Conservation (phyloP, 2,113 vertebrate genomes). For the Blennius ocellaris region DNA sequence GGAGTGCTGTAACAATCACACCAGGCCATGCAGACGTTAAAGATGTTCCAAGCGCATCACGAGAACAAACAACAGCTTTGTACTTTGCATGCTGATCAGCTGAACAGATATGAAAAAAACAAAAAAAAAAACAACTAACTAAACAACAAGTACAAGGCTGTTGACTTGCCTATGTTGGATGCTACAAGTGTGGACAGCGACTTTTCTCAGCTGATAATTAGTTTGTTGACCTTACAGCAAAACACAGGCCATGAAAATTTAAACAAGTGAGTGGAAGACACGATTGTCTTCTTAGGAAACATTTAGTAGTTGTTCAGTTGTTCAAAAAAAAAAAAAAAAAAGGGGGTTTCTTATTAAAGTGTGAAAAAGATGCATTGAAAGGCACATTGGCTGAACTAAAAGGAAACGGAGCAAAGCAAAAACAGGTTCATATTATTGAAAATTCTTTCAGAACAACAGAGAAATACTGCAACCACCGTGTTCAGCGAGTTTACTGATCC, state of each 20-base stretch:
- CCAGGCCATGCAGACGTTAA: constrained; percentile 26
- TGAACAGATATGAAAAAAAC: constrained; percentile 22
- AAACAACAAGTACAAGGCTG: constrained; percentile 45
- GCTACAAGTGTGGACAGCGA: background rate
- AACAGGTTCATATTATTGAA: background rate
- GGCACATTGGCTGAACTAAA: background rate
- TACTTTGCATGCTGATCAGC: constrained; percentile 33
- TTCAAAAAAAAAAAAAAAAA: background rate
- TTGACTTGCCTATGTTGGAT: constrained; percentile 25
- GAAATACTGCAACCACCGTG: no score
- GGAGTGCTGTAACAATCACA: constrained; percentile 19
- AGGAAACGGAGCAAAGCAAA: background rate
- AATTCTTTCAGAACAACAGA: no score
- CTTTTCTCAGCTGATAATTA: constrained; percentile 46
- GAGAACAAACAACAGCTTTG: constrained; percentile 30
- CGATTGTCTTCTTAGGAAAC: constrained; percentile 21
- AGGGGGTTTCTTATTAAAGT: background rate
- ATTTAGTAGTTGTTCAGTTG: constrained; percentile 17
- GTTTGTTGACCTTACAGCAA: constrained; percentile 44
- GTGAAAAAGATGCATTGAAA: constrained; percentile 10
- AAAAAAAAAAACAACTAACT: constrained; percentile 11
- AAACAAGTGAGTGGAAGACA: constrained; percentile 23
- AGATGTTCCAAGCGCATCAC: constrained; percentile 26
- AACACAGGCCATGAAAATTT: constrained; percentile 22
- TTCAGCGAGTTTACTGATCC: no score